These are phyloP conservation scores for Aspidoscelis tigris DNA, from an alignment of 2,113 vertebrate species.

Conservation along the genomic window DNA sequence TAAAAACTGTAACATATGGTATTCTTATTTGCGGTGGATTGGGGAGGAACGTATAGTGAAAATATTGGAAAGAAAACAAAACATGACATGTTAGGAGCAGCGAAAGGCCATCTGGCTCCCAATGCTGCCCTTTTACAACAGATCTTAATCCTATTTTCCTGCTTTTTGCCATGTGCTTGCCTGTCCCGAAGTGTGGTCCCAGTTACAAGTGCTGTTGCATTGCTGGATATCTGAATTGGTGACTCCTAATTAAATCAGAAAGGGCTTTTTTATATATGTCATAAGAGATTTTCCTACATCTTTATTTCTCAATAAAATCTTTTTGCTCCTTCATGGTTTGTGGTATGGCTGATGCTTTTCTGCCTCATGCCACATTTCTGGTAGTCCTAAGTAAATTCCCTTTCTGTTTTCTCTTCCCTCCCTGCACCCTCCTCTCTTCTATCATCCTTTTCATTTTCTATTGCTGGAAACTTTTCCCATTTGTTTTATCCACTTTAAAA, in stretches of 20 bases:
- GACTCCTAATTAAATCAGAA: conserved; percentile 65
- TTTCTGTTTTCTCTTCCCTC: too few relatives aligned
- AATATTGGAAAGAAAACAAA: conserved; percentile 43
- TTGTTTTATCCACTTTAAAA: conserved; percentile 29
- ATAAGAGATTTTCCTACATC: conserved; percentile 52
- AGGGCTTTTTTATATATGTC: conserved; percentile 64
- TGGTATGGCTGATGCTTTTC: conserved; percentile 47
- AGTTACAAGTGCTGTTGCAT: conserved; percentile 50
- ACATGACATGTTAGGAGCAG: conserved; percentile 46
- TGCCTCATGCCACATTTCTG: conserved; percentile 59
- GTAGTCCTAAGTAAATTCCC: background rate
- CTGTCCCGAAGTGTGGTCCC: conserved; percentile 55
- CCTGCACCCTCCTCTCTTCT: background rate
- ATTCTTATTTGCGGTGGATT: background rate
- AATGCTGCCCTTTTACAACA: conserved; percentile 58
- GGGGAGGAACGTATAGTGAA: conserved; percentile 44
- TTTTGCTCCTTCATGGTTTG: conserved; percentile 45
- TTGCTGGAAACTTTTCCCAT: conserved; percentile 7
- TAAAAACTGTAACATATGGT: background rate
- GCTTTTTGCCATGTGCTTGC: conserved; percentile 61
- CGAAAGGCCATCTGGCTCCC: conserved; percentile 62
- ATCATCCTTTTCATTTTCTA: background rate
- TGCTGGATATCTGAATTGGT: conserved; percentile 61
- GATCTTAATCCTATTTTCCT: conserved; percentile 69
- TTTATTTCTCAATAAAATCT: conserved; percentile 68